These are phyloP conservation scores for Sinocyclocheilus rhinocerous DNA, from an alignment of 2,113 vertebrate genomes.

Conservation along the genomic window DNA sequence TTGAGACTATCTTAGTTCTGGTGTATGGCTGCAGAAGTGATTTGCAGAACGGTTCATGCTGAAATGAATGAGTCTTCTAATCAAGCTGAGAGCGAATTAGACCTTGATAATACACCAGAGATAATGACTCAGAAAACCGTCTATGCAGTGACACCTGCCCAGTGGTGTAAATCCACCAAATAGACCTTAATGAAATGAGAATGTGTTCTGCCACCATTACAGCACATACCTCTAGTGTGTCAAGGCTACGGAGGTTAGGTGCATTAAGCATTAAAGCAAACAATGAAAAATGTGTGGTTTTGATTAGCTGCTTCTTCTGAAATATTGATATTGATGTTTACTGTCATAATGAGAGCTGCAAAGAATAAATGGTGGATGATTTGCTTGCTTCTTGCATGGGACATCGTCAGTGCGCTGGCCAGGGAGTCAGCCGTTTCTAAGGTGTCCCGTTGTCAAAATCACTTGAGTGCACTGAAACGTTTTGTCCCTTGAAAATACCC, in stretches of 20 bases:
- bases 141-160: constrained; percentile 46
- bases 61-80: constrained; percentile 50
- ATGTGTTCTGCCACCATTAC: constrained; percentile 35
- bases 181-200: constrained; percentile 43
- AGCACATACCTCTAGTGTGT: constrained; percentile 15
- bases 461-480: not conserved
- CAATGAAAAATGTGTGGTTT: not conserved
- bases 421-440: not conserved
- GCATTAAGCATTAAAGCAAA: constrained; percentile 1
- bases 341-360: not conserved
- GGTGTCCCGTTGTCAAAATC: constrained; percentile 9
- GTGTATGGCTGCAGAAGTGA: constrained; percentile 46
- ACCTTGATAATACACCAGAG: constrained; percentile 48
- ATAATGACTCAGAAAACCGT: constrained; percentile 48
- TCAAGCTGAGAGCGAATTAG: constrained; percentile 55
- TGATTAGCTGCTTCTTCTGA: not conserved
- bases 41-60: constrained; percentile 34
- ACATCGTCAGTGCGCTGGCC: not conserved
- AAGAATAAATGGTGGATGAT: not conserved
- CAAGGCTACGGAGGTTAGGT: not conserved
- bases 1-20: constrained; percentile 42
- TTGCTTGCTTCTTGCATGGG: not conserved
- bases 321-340: constrained; percentile 14
- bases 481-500: not conserved
- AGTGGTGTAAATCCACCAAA: constrained; percentile 29